A percentile compares a stretch with the other conserved stretches of the same genome.
Conservation (phyloP, 2,113 vertebrate species). For the Brachyistius frenatus region DNA sequence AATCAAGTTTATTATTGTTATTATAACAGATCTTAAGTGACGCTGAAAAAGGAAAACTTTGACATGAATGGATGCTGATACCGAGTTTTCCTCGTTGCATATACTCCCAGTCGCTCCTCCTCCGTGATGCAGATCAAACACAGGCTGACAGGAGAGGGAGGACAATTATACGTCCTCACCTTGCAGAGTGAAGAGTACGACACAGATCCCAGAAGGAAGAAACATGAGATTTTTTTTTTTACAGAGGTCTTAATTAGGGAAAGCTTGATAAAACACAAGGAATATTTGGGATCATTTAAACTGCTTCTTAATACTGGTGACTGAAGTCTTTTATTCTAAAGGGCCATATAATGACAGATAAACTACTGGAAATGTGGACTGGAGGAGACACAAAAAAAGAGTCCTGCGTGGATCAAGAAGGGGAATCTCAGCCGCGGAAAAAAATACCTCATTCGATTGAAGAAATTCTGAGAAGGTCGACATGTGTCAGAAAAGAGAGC, state of each 20-base stretch:
- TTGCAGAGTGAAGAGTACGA: slow-evolving; percentile 13
- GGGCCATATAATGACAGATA: background rate
- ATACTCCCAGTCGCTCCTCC: slow-evolving; percentile 59
- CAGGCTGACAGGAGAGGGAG: slow-evolving; percentile 32
- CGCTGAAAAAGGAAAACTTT: background rate
- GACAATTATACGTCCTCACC: slow-evolving; percentile 14
- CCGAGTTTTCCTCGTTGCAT: slow-evolving; percentile 35
- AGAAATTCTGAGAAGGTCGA: slow-evolving; percentile 73
- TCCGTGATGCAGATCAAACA: slow-evolving; percentile 71
- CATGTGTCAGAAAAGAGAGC: slow-evolving; percentile 28
- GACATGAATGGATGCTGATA: slow-evolving; percentile 7
- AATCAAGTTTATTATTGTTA: background rate
- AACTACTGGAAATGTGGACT: slow-evolving; percentile 46
- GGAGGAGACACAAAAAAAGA: slow-evolving; percentile 27
- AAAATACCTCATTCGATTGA: slow-evolving; percentile 75
- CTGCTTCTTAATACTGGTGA: background rate
- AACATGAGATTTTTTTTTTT: slow-evolving; percentile 17
- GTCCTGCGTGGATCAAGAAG: slow-evolving; percentile 15
- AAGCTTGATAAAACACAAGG: background rate
- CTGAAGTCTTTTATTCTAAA: background rate
- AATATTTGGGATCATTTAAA: background rate
- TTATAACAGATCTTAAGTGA: background rate
- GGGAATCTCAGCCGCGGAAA: slow-evolving; percentile 28
- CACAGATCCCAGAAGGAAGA: slow-evolving; percentile 1
- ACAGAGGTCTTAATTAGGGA: background rate